phyloP scores from a whole-genome alignment of 1,140 invertebrate species.

The Condylostylus longicornis region DNA sequence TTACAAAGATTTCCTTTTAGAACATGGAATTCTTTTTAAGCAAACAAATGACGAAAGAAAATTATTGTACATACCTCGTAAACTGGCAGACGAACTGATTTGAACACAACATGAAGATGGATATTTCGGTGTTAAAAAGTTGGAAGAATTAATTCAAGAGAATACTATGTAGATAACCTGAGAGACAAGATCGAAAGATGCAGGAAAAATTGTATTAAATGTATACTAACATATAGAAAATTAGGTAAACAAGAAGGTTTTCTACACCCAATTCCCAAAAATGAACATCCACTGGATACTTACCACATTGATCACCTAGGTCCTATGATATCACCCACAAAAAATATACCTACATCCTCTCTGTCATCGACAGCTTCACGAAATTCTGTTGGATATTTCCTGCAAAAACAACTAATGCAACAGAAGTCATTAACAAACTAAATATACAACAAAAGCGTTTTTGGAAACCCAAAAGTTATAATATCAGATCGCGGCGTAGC shows the following conservation, averaged over 20 bases:
- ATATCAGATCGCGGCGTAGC: slow-evolving; percentile 20
- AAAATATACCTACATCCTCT: slow-evolving; percentile 30
- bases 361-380: slow-evolving; percentile 26
- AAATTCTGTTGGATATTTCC: slow-evolving; percentile 19
- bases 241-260: slow-evolving; percentile 29
- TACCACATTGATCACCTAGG: slow-evolving; percentile 11
- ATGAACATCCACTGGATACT: slow-evolving; percentile 12
- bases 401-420: neutral
- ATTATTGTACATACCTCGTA: slow-evolving; percentile 1
- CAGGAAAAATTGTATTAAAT: slow-evolving; percentile 19
- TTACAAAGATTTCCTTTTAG: slow-evolving; percentile 1
- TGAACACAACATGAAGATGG: slow-evolving; percentile 1
- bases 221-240: slow-evolving; percentile 18
- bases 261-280: slow-evolving; percentile 18
- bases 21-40: neutral
- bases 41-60: slow-evolving; percentile 2
- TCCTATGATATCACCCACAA: slow-evolving; percentile 22
- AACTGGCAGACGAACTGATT: slow-evolving; percentile 3
- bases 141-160: neutral
- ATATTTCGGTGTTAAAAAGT: slow-evolving; percentile 3
- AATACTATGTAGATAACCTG: slow-evolving; percentile 4
- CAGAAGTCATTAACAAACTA: slow-evolving; percentile 7
- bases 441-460: slow-evolving; percentile 10
- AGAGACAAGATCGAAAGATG: slow-evolving; percentile 18
- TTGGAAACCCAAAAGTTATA: slow-evolving; percentile 17